phyloP scores from a whole-genome alignment of 2,797 vertebrate genomes.

The Hippoglossus hippoglossus region DNA sequence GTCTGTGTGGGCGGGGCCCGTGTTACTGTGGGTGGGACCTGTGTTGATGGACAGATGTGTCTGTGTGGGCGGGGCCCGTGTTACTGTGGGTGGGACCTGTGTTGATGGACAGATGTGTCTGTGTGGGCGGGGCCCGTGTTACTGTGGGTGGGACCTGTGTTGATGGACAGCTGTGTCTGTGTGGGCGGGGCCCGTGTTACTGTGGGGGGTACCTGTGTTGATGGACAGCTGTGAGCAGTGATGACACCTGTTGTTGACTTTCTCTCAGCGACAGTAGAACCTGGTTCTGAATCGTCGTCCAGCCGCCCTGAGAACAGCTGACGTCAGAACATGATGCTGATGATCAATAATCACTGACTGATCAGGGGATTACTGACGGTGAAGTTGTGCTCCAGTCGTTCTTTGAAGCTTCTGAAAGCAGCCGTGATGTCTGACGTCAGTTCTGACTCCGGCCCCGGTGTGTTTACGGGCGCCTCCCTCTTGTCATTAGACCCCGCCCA shows the following conservation, averaged over 20 bases:
- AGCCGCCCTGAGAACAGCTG: constrained; percentile 62
- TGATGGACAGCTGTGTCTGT: not conserved
- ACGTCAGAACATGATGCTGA: not conserved
- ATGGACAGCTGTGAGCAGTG: constrained; percentile 85
- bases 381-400: constrained; percentile 82
- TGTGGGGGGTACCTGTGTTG: constrained; percentile 79
- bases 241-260: constrained; percentile 79
- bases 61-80: not conserved
- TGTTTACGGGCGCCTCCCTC: not conserved
- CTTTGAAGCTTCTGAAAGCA: constrained; percentile 84
- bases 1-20: too few species aligned
- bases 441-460: not conserved
- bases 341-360: not conserved
- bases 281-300: constrained; percentile 72
- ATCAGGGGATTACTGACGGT: constrained; percentile 73
- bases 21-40: not conserved
- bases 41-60: constrained; percentile 72
- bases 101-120: not conserved
- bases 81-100: too few species aligned
- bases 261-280: constrained; percentile 73
- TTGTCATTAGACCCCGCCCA: fast-evolving
- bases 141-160: not conserved
- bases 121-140: too few species aligned
- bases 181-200: too few species aligned
- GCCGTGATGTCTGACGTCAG: constrained; percentile 31